phyloP scores from a whole-genome alignment of 2,888 invertebrate genomes.

The Drosophila kambysellisi region DNA sequence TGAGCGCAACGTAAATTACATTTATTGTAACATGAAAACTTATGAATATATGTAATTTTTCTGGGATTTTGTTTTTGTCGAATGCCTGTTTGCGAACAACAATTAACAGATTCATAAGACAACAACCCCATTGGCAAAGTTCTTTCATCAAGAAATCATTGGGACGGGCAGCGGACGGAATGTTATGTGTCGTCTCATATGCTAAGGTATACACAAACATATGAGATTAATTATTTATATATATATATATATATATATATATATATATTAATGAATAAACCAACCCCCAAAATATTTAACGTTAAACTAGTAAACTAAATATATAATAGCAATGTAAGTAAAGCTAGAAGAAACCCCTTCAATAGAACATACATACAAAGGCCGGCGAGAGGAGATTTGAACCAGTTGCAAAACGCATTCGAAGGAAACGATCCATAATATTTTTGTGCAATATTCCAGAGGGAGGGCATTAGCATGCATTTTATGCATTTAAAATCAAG shows the following conservation, averaged over 20 bases:
- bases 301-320: slow-evolving; percentile 57
- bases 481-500: slow-evolving; percentile 69
- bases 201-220: slow-evolving; percentile 30
- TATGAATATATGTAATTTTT: slow-evolving; percentile 22
- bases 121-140: slow-evolving; percentile 2
- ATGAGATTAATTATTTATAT: slow-evolving; percentile 32
- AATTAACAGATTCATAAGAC: slow-evolving; percentile 11
- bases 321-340: slow-evolving; percentile 36
- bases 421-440: slow-evolving; percentile 49
- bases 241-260: not conserved
- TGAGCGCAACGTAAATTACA: slow-evolving; percentile 29
- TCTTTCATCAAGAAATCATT: not conserved
- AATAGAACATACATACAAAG: slow-evolving; percentile 1
- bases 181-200: slow-evolving; percentile 35
- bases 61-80: slow-evolving; percentile 21
- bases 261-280: slow-evolving; percentile 18
- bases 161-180: slow-evolving; percentile 3
- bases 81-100: slow-evolving; percentile 1
- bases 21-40: slow-evolving; percentile 23
- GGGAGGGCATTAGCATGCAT: slow-evolving; percentile 46
- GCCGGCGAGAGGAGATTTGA: slow-evolving; percentile 10
- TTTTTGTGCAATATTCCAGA: slow-evolving; percentile 72
- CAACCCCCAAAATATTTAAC: slow-evolving; percentile 37
- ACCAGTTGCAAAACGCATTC: slow-evolving; percentile 14
- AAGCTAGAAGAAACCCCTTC: slow-evolving; percentile 16